These are phyloP conservation scores for Mythimna impura DNA, from an alignment of 2,888 invertebrate species.

Conservation along the genomic window DNA sequence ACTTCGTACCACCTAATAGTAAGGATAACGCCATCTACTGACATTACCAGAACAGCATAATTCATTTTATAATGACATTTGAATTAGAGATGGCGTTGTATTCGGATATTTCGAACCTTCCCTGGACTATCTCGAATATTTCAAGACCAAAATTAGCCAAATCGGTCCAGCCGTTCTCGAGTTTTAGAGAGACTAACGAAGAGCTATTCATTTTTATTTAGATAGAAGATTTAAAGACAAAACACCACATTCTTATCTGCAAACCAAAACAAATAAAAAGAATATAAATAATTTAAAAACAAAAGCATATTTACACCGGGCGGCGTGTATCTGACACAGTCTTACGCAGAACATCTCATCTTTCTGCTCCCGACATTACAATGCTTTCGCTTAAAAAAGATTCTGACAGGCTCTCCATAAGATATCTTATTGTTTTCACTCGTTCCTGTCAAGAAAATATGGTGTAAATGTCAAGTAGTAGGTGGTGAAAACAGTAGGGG, in stretches of 20 bases:
- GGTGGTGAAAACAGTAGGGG: not conserved
- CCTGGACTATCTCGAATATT: too few species aligned
- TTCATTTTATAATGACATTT: too few species aligned
- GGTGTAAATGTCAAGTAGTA: not conserved
- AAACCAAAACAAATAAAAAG: not conserved
- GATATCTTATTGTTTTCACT: slow-evolving; percentile 45
- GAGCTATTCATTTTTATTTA: too few species aligned
- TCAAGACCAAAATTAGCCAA: too few species aligned
- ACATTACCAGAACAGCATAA: too few species aligned
- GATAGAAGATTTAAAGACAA: not conserved
- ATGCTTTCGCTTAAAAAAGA: slow-evolving; percentile 34
- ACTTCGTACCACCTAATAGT: too few species aligned
- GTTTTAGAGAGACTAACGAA: too few species aligned
- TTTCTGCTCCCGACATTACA: slow-evolving; percentile 41
- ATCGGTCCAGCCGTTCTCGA: too few species aligned
- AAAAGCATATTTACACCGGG: slow-evolving; percentile 13
- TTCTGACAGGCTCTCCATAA: slow-evolving; percentile 24
- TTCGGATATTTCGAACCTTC: too few species aligned
- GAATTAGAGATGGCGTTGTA: too few species aligned
- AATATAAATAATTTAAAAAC: slow-evolving; percentile 7
- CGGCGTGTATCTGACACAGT: slow-evolving; percentile 27
- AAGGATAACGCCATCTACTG: too few species aligned
- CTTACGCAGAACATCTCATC: not conserved
- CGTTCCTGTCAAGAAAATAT: slow-evolving; percentile 18
- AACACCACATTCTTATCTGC: not conserved